These are phyloP conservation scores for Pangasianodon gigas DNA, from an alignment of 2,113 vertebrate species.

Conservation along the genomic window DNA sequence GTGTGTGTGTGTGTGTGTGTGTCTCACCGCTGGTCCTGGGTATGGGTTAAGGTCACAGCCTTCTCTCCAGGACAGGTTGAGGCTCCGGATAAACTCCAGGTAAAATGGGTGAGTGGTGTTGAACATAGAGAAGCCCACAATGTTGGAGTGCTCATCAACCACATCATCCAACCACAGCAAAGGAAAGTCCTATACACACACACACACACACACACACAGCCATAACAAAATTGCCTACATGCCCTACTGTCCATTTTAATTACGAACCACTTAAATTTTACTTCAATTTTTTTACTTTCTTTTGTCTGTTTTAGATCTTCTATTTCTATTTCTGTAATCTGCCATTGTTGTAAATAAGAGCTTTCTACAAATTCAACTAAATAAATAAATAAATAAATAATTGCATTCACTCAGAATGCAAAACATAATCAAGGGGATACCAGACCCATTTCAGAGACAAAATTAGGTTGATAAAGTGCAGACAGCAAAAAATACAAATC, in stretches of 20 bases:
- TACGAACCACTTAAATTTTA: neutral
- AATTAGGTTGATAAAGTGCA: neutral
- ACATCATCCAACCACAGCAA: slow-evolving; percentile 85
- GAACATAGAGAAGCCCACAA: slow-evolving; percentile 92
- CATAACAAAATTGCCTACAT: neutral
- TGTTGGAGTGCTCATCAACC: slow-evolving; percentile 87
- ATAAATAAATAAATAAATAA: neutral
- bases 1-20: neutral
- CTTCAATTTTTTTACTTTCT: neutral
- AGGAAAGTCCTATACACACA: slow-evolving; percentile 81
- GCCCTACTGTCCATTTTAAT: neutral
- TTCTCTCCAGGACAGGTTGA: slow-evolving; percentile 93
- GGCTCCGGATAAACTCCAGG: slow-evolving; percentile 88
- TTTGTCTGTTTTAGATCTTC: neutral
- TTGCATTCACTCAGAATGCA: neutral
- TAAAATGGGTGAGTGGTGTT: slow-evolving; percentile 93
- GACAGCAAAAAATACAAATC: neutral
- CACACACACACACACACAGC: slow-evolving; percentile 6
- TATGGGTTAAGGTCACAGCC: slow-evolving; percentile 86
- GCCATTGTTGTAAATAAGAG: neutral
- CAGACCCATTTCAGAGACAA: neutral
- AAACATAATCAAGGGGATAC: neutral
- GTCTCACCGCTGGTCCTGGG: slow-evolving; percentile 83
- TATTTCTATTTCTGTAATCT: neutral
- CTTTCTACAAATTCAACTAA: neutral